These are phyloP conservation scores for Platorchestia sp. DNA, from an alignment of 1,140 invertebrate genomes.

Conservation along the genomic window DNA sequence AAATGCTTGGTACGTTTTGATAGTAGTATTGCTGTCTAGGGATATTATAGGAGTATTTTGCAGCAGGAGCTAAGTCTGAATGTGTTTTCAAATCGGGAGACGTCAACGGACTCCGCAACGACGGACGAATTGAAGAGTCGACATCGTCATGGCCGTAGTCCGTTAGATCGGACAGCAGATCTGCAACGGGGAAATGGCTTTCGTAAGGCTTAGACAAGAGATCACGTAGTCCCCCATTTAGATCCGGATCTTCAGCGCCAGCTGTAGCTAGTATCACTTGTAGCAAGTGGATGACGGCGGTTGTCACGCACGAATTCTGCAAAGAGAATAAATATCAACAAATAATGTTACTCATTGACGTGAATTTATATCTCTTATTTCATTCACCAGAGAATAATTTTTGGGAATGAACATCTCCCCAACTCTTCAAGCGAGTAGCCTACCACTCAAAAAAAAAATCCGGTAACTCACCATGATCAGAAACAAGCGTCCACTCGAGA, in stretches of 20 bases:
- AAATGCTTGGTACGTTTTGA: neutral
- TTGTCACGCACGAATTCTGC: neutral
- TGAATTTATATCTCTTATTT: too few species aligned
- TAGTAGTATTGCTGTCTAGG: neutral
- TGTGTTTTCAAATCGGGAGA: neutral
- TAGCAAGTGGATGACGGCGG: neutral
- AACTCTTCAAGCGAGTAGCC: neutral
- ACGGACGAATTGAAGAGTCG: neutral
- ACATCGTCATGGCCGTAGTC: neutral
- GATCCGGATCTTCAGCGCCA: neutral
- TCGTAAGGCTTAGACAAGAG: neutral
- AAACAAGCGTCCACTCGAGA: neutral
- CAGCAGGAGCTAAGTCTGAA: neutral
- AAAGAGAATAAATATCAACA: neutral
- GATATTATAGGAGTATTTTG: neutral
- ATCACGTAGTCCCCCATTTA: neutral
- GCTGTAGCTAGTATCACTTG: neutral
- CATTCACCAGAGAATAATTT: neutral
- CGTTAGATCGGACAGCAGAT: neutral
- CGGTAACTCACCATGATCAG: neutral
- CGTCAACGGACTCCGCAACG: neutral
- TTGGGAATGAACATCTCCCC: neutral
- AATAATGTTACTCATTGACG: too few species aligned
- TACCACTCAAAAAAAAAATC: neutral
- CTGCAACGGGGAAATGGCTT: neutral